A percentile compares a stretch with the other conserved stretches of the same genome.
These are phyloP conservation scores for Osmerus mordax DNA, from an alignment of 2,113 vertebrate species.

Conservation along the genomic window DNA sequence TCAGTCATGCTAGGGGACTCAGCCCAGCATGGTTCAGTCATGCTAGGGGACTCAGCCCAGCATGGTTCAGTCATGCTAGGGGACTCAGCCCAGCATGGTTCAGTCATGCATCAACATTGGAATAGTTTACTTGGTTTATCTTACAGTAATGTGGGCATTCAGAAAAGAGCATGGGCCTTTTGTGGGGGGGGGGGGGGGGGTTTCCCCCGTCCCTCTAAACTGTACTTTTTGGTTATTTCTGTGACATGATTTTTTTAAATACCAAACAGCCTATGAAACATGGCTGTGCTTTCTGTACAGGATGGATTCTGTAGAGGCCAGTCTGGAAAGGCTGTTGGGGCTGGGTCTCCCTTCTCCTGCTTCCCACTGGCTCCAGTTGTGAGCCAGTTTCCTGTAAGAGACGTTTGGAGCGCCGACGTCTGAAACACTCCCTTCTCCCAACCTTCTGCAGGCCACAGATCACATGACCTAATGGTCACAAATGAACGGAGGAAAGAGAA, in stretches of 20 bases:
- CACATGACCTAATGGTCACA: conserved; percentile 15
- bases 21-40: conserved; percentile 36
- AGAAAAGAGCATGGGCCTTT: too few species aligned
- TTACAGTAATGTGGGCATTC: too few species aligned
- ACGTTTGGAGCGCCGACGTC: conserved; percentile 53
- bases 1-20: conserved; percentile 40
- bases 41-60: conserved; percentile 43
- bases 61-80: too few species aligned
- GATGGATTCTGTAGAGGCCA: too few species aligned
- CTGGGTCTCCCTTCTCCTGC: conserved; percentile 15
- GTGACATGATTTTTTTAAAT: too few species aligned
- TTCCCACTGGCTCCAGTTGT: conserved; percentile 22
- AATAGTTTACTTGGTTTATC: conserved; percentile 9
- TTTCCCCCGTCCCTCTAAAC: too few species aligned
- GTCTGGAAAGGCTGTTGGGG: too few species aligned
- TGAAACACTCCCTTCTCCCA: conserved; percentile 30
- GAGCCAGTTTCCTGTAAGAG: conserved; percentile 47
- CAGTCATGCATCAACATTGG: conserved; percentile 32
- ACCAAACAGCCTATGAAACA: too few species aligned
- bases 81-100: too few species aligned
- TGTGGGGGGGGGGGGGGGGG: too few species aligned
- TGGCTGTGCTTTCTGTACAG: too few species aligned
- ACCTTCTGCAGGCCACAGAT: conserved; percentile 16
- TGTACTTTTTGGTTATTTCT: too few species aligned
- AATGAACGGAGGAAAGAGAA: conserved; percentile 3